Evolutionary conservation across 2,113 vertebrate species (phyloP), one percentile per base, ranked within the genome.

Genomic region (Passer domesticus): DNA sequence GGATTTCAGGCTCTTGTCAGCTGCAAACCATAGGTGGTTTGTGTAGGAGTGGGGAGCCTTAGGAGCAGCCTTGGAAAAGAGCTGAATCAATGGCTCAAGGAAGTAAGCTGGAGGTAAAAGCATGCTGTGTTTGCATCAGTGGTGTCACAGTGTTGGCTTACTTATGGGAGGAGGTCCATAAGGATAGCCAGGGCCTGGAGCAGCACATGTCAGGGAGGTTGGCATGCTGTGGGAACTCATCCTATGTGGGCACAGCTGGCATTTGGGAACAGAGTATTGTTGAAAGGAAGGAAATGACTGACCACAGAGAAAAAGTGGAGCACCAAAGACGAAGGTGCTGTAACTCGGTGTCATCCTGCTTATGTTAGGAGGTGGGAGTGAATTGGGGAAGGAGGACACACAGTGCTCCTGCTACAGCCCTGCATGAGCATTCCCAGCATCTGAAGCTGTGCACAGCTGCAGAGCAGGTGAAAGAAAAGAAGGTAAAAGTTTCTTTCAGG

Each of bases 181-280:
- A 49, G 62, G 24, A n/a, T 2, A 28, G 58, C 28, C 3, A 13
- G 31, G 77, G 44, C n/a, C 62, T 70, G 41, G 79, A 77, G 55
- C 69, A 60, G 58, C 55, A 13, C 0, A 0, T 66, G 70, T 59
- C 27, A 14, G 23, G 41, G 33, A 22, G 23, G n/a, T 3, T 83
- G 58, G 41, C 52, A 31, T 0, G 1, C 30, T 47, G 60, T 0
- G 0, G 24, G 41, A 20, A n/a, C 12, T 69, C 43, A 30, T 49
- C 30, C 66, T 46, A 0, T 30, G 7, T 17, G 9, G 47, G 39
- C n/a, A 24, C 47, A n/a, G 47, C 10, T 78, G 66, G 52, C 4
- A 4, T 74, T 62, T 7, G 35, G 30, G 23, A 93, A 30, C 24
- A 0, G 4, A 44, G 11, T 11, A 1, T 30, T 76, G 46, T 58